phyloP scores from a whole-genome alignment of 64 coral and sea anemone genomes.

The Porites australiensis region DNA sequence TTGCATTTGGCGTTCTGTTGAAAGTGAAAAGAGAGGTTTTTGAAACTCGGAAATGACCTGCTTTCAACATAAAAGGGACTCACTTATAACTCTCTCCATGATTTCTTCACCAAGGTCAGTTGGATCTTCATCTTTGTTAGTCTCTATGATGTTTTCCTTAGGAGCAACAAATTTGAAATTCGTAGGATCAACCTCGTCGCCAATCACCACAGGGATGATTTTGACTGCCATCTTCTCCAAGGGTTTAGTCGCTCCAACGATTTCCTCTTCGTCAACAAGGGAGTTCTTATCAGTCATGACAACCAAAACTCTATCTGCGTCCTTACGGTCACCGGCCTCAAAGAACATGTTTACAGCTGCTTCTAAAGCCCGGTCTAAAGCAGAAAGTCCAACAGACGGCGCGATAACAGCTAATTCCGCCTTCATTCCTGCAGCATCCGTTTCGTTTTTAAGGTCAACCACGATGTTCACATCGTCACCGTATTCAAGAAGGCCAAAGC shows the following conservation, averaged over 20 bases:
- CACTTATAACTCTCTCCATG: constrained; percentile 65
- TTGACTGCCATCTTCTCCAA: constrained; percentile 65
- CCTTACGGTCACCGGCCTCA: constrained; percentile 19
- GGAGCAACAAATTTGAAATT: constrained; percentile 20
- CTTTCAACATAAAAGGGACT: not conserved
- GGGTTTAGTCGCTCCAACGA: constrained; percentile 1
- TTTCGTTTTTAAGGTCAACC: constrained; percentile 57
- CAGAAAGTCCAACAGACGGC: constrained; percentile 8
- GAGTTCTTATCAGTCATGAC: constrained; percentile 70
- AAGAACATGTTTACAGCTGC: constrained; percentile 31
- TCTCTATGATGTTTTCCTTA: constrained; percentile 52
- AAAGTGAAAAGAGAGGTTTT: no score
- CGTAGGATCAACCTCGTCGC: constrained; percentile 38
- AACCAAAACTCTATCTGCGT: constrained; percentile 44
- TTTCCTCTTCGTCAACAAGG: constrained; percentile 14
- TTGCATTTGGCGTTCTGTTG: no score
- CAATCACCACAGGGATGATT: constrained; percentile 67
- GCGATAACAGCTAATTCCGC: not conserved
- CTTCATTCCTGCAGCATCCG: not conserved
- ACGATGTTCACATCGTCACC: not conserved
- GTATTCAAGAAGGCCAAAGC: constrained; percentile 74
- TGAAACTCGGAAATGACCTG: no score
- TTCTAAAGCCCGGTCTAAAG: constrained; percentile 39
- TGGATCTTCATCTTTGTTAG: constrained; percentile 37
- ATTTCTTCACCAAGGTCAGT: constrained; percentile 56